These are phyloP conservation scores for Lophura swinhoii DNA, from an alignment of 2,797 vertebrate genomes.

Conservation along the genomic window DNA sequence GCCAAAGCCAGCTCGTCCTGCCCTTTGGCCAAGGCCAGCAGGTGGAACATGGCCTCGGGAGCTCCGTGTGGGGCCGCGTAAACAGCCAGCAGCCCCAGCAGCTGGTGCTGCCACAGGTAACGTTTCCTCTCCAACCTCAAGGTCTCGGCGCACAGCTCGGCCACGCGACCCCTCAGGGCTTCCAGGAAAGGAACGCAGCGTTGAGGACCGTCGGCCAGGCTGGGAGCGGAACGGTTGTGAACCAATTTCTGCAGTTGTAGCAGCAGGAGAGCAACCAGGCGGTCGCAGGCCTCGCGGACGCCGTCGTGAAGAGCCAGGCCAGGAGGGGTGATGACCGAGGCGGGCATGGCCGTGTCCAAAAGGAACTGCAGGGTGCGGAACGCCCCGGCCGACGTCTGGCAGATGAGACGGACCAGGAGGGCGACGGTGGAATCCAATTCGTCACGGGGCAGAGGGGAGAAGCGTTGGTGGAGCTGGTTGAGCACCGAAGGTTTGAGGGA, in stretches of 20 bases:
- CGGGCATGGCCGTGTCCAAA: conserved; percentile 90
- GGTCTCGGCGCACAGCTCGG: conserved; percentile 89
- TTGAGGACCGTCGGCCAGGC: neutral
- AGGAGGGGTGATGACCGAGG: conserved; percentile 90
- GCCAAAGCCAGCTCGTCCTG: conserved; percentile 90
- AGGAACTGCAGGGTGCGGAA: conserved; percentile 89
- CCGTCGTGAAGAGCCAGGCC: conserved; percentile 87
- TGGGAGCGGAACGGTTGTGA: conserved; percentile 76
- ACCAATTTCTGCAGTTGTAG: conserved; percentile 93
- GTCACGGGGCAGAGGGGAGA: conserved; percentile 85
- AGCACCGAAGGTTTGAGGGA: conserved; percentile 84
- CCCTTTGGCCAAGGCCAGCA: conserved; percentile 87
- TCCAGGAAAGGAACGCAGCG: conserved; percentile 90
- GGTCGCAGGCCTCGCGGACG: conserved; percentile 92
- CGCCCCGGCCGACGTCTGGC: conserved; percentile 90
- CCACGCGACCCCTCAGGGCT: conserved; percentile 85
- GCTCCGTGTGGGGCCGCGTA: conserved; percentile 89
- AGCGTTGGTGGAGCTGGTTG: conserved; percentile 89
- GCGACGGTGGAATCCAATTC: conserved; percentile 91
- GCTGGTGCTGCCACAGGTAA: conserved; percentile 93
- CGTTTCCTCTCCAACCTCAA: conserved; percentile 90
- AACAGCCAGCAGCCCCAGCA: conserved; percentile 88
- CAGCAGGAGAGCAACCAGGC: conserved; percentile 90
- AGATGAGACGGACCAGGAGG: conserved; percentile 90
- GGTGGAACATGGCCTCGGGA: conserved; percentile 88